Base-by-base conservation (phyloP, 2,888 invertebrate species). In the Tribolium freemani region DNA sequence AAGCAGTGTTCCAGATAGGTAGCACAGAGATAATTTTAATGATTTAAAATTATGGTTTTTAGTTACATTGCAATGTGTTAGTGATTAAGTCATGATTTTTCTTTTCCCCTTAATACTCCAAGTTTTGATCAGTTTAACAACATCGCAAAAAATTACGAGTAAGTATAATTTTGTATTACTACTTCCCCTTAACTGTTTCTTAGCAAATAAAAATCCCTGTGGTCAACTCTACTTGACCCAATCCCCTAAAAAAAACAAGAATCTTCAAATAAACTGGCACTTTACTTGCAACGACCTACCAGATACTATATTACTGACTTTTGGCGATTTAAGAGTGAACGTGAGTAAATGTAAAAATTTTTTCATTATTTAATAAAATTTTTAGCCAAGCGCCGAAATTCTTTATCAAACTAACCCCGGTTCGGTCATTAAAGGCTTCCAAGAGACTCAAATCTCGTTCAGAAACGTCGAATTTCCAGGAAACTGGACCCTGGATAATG, bases 231-330 rank as follows among this genome's bases (percentile, higher is more conserved):
- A 84, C 82, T 77, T 87, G 71, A 87, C 87, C 38, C 84, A 72
- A 46, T 87, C 26, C 77, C 85, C 63, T 77, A 84, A 56, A 78
- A 54, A 54, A 8, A 54, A 20, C 2, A 53, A 54, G 8, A 21
- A 54, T 6, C 74, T 87, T 44, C 86, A 86, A 81, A 78, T 87
- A 64, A 87, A 87, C 80, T 87, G 87, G 87, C 83, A 84, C 61
- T 76, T 85, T 48, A 83, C 83, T 69, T 84, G 85, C 73, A 69
- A 74, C 46, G 48, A 75, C n/a, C 66, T 68, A 8, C 77, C 78
- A 11, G 85, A 86, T 77, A 82, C 82, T 72, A 84, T 87, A 71
- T 83, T 83, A 6, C 60, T 75, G 2, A 71, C 73, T 13, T 31
- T 57, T 11, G 38, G 72, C 80, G 87, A 71, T 86, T 84, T 80